A percentile compares a stretch with the other conserved stretches of the same genome.
Evolutionary conservation across 2,113 vertebrate genomes (phyloP).

Genomic region (Equus przewalskii): DNA sequence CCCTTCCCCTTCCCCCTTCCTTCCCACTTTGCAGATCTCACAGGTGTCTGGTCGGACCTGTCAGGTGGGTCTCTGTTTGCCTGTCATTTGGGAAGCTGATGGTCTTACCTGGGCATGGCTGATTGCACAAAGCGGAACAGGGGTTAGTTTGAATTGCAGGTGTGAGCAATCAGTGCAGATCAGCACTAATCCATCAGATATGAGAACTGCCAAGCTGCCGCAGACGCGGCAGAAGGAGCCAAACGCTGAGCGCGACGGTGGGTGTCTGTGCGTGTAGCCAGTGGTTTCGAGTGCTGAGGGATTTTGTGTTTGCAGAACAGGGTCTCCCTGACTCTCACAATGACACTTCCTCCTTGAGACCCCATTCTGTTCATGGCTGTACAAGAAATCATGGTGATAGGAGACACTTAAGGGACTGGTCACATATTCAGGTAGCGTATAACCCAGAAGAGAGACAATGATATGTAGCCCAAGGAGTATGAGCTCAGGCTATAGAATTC

Average conservation of each 20-base stretch:
- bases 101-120: conserved; percentile 93
- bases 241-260: conserved; percentile 52
- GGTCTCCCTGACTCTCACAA: neutral
- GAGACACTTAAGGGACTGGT: conserved; percentile 6
- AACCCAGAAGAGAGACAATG: neutral
- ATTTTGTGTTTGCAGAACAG: conserved; percentile 38
- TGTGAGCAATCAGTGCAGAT: conserved; percentile 94
- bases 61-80: conserved; percentile 94
- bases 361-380: neutral
- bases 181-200: conserved; percentile 92
- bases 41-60: conserved; percentile 89
- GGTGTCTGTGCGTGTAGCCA: neutral
- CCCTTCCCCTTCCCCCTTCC: conserved; percentile 62
- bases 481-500: neutral
- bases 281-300: conserved; percentile 47
- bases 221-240: conserved; percentile 79
- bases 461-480: neutral
- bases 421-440: neutral
- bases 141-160: conserved; percentile 91
- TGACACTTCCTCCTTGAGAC: neutral
- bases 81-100: conserved; percentile 92
- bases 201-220: conserved; percentile 85
- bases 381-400: neutral
- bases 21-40: conserved; percentile 70
- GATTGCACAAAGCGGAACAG: conserved; percentile 92